Conservation (phyloP, 2,797 vertebrate genomes). For the Hydrophis major region DNA sequence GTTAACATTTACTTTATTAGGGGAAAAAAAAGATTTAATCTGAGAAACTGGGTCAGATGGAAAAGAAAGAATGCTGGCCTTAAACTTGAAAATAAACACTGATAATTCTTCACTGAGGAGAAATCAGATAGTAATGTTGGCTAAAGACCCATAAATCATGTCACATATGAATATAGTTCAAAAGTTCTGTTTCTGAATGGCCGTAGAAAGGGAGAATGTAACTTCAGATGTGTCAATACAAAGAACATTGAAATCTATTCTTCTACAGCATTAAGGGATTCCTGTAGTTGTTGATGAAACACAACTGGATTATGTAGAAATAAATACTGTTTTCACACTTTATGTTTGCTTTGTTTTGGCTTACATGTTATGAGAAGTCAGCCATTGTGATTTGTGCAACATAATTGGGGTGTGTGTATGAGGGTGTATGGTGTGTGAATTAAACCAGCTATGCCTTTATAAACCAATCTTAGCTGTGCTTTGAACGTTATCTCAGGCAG, state of each 20-base stretch:
- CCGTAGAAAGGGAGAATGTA: neutral
- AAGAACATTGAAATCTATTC: neutral
- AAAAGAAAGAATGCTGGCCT: neutral
- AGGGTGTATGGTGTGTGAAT: neutral
- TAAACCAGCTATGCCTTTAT: neutral
- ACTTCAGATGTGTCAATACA: neutral
- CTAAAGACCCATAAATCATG: neutral
- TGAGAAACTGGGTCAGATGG: neutral
- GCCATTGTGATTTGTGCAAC: neutral
- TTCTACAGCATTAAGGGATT: neutral
- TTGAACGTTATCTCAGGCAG: neutral
- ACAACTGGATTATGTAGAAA: neutral
- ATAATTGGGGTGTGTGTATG: neutral
- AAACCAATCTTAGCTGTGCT: neutral
- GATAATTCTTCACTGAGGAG: constrained; percentile 2
- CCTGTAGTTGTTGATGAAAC: neutral
- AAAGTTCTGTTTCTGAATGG: neutral
- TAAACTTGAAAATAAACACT: neutral
- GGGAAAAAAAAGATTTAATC: neutral
- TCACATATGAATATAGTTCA: neutral
- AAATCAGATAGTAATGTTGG: neutral
- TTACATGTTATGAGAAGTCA: neutral
- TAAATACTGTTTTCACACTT: neutral
- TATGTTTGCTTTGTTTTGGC: neutral
- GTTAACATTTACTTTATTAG: neutral